Evolutionary conservation across 1,140 invertebrate species (phyloP).

Genomic region (Procambarus clarkii): DNA sequence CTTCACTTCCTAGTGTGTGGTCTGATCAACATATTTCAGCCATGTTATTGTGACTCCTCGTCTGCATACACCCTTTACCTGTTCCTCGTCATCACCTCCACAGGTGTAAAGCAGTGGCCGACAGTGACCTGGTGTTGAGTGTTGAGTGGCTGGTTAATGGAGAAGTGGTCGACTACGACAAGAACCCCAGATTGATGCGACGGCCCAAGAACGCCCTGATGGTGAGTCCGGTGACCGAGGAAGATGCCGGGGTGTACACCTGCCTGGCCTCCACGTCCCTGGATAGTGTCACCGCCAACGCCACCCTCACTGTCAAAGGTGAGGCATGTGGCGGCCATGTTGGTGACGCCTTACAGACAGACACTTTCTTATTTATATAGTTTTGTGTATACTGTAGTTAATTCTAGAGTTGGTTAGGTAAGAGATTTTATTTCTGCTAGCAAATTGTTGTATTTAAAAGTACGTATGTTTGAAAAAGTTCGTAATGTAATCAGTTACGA

Average conservation of each 20-base stretch:
- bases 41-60: too few species aligned
- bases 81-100: not conserved
- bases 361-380: too few species aligned
- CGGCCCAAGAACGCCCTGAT: constrained; percentile 15
- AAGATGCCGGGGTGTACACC: constrained; percentile 27
- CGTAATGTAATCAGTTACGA: too few species aligned
- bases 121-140: not conserved
- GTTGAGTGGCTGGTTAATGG: constrained; percentile 26
- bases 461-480: too few species aligned
- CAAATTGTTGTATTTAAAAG: too few species aligned
- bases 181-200: not conserved
- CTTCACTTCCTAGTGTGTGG: too few species aligned
- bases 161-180: not conserved
- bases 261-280: constrained; percentile 16
- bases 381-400: too few species aligned
- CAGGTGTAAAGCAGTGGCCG: constrained; percentile 12
- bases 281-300: not conserved
- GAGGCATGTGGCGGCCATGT: not conserved
- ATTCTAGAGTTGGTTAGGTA: too few species aligned
- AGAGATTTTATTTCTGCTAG: too few species aligned
- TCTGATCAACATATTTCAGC: too few species aligned
- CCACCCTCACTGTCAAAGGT: constrained; percentile 4
- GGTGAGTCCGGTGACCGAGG: not conserved
- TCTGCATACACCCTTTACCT: too few species aligned
- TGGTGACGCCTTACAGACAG: not conserved